Evolutionary conservation across 2,888 invertebrate species (phyloP), one percentile per base, ranked within the genome.

Genomic region (Autographa pulchrina): DNA sequence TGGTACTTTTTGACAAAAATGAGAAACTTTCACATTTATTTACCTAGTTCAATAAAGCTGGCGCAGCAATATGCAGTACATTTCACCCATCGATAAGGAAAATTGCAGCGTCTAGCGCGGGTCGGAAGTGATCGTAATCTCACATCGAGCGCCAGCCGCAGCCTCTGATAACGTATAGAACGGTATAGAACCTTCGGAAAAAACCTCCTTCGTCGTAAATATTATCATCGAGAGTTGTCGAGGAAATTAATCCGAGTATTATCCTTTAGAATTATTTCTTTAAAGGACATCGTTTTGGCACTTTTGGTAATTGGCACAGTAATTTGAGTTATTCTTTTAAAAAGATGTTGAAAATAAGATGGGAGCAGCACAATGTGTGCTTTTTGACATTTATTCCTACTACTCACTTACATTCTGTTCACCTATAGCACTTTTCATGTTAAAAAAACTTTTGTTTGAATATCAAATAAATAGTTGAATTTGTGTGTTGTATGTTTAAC

Each of bases 61-160:
- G 58, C 59, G 1, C 43, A 16, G 43, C 63, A 82, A 68, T 68
- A 52, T 35, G 68, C 31, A 71, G 72, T 59, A 20, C 13, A 25
- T 56, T 56, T 16, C n/a, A 69, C 41, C 66, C 62, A 56, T 62
- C 62, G 80, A 77, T 75, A 84, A 78, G 65, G 68, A 54, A 77
- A 82, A 82, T 77, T 72, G 59, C 66, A 54, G 25, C 31, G 35
- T 62, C 8, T 18, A 20, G 31, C 65, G 64, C 72, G 38, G 60
- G 56, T 74, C 58, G 74, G 70, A 56, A 62, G 35, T 59, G 77
- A 79, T 82, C 70, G 60, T 54, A 60, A 73, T 77, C 74, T 64
- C 54, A 43, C 63, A 60, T 38, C 63, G 54, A 59, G 41, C 52
- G 64, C 48, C 41, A n/a, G 43, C 43, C 18, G 9, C 13, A 54